Conservation (phyloP, 1,140 invertebrate species). For the Musca domestica region DNA sequence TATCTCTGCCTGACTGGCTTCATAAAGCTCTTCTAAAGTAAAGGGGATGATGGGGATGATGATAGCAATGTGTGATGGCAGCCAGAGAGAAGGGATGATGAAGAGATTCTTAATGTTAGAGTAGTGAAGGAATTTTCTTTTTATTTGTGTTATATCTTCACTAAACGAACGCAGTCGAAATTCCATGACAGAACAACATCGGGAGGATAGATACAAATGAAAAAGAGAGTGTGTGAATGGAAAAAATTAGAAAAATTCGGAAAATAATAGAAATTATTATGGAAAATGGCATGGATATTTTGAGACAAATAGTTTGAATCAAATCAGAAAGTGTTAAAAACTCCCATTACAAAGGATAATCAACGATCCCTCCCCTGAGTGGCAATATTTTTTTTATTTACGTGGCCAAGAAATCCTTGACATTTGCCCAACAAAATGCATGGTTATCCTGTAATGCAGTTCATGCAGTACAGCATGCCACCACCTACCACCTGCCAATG, state of each 20-base stretch:
- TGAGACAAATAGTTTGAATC: neutral
- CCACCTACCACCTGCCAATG: constrained; percentile 47
- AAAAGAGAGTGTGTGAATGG: neutral
- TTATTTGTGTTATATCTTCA: constrained; percentile 2
- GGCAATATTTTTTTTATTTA: neutral
- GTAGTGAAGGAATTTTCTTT: constrained; percentile 14
- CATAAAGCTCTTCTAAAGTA: too few species aligned
- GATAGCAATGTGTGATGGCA: too few species aligned
- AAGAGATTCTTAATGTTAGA: too few species aligned
- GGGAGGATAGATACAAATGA: constrained; percentile 12
- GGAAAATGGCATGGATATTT: neutral
- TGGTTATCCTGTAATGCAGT: constrained; percentile 62
- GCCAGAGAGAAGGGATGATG: too few species aligned
- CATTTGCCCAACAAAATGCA: constrained; percentile 52
- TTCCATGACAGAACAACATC: neutral
- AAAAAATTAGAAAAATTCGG: neutral
- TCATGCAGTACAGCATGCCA: constrained; percentile 60
- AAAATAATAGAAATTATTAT: neutral
- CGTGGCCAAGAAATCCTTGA: neutral
- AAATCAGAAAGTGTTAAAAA: too few species aligned
- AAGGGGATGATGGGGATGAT: too few species aligned
- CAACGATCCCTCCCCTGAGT: too few species aligned
- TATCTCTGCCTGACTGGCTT: too few species aligned
- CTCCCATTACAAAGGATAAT: too few species aligned
- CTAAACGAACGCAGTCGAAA: constrained; percentile 4